Evolutionary conservation across 2,888 invertebrate species (phyloP).

Genomic region (Zootermopsis nevadensis): DNA sequence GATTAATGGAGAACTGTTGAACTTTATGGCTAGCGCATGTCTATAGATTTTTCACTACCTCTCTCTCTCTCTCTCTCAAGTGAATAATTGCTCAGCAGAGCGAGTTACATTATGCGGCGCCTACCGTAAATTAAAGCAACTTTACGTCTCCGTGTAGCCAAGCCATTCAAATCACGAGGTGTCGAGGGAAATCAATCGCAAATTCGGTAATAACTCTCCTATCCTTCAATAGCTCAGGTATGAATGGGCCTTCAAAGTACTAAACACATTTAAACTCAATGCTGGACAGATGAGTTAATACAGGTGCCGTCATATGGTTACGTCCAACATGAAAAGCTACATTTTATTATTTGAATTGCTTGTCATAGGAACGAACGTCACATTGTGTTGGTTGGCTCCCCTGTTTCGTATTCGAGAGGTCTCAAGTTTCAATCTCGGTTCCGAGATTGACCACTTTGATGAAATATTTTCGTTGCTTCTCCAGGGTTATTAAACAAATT

Average conservation of each 20-base stretch:
- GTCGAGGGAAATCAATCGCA: constrained; percentile 47
- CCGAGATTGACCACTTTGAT: too few relatives aligned
- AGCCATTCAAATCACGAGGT: constrained; percentile 34
- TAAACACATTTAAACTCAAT: too few relatives aligned
- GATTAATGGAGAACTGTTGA: constrained; percentile 52
- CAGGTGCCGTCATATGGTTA: background rate
- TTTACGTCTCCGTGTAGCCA: constrained; percentile 1
- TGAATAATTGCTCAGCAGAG: constrained; percentile 45
- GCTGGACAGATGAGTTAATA: background rate
- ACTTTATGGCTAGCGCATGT: constrained; percentile 51
- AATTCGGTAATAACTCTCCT: constrained; percentile 4
- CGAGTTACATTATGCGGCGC: constrained; percentile 44
- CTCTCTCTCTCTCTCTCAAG: constrained; percentile 18
- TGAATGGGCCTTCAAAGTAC: background rate
- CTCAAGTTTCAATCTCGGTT: too few relatives aligned
- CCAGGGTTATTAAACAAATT: too few relatives aligned
- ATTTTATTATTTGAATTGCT: too few relatives aligned
- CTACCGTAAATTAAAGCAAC: constrained; percentile 45
- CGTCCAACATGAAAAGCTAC: background rate
- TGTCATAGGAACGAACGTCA: too few relatives aligned
- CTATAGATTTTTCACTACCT: constrained; percentile 51
- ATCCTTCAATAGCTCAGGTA: background rate
- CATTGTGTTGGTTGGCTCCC: too few relatives aligned
- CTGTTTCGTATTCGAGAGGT: too few relatives aligned
- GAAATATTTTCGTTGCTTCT: too few relatives aligned